Evolutionary conservation across 2,888 invertebrate genomes (phyloP).

Genomic region (Cyclophora albipunctata): DNA sequence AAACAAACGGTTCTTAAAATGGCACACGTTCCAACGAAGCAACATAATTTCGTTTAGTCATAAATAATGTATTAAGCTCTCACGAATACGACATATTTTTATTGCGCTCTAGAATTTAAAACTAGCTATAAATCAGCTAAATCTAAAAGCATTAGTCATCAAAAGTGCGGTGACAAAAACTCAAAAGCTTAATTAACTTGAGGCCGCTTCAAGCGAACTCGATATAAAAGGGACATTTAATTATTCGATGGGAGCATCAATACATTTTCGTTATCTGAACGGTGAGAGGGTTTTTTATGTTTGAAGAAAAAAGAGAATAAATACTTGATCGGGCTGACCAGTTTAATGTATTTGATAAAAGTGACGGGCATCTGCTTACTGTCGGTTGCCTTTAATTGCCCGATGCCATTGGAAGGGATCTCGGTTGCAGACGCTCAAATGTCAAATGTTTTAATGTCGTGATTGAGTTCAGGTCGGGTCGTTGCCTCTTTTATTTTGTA

Average conservation of each 20-base stretch:
- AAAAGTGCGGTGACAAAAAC: conserved; percentile 19
- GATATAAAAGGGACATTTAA: conserved; percentile 62
- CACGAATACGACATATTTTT: too few species aligned
- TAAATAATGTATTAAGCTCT: too few species aligned
- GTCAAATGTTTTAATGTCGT: conserved; percentile 24
- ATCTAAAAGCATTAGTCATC: background rate
- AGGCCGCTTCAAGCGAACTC: conserved; percentile 37
- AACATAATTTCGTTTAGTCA: too few species aligned
- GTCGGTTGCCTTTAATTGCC: conserved; percentile 65
- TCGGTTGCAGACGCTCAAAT: conserved; percentile 20
- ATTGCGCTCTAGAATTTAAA: too few species aligned
- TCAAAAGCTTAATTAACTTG: conserved; percentile 50
- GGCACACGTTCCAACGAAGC: too few species aligned
- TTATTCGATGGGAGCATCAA: conserved; percentile 57
- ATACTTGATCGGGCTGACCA: conserved; percentile 59
- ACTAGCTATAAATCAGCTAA: background rate
- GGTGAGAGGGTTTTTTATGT: conserved; percentile 52
- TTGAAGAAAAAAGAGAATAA: conserved; percentile 51
- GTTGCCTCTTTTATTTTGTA: conserved; percentile 16
- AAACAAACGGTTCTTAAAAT: too few species aligned
- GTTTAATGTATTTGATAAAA: conserved; percentile 74
- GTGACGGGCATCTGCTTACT: conserved; percentile 70
- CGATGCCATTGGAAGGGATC: conserved; percentile 48
- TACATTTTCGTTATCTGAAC: conserved; percentile 66
- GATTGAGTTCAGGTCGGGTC: conserved; percentile 15